Conservation (phyloP, 1,140 invertebrate species). For the Scaptomyza graminum region DNA sequence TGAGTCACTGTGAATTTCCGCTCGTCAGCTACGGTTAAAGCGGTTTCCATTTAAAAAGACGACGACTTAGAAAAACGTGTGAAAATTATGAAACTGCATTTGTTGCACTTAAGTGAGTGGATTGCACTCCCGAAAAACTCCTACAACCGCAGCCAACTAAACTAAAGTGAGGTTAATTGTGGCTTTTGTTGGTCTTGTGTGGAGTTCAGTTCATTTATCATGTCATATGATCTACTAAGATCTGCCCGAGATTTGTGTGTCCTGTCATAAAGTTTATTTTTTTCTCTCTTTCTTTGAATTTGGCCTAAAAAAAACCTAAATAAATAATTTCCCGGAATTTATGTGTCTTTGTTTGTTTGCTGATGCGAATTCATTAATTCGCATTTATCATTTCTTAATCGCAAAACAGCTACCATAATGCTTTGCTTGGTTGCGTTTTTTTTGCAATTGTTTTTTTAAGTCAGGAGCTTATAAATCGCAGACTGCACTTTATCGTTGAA, state of each 20-base stretch:
- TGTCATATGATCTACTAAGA: conserved; percentile 46
- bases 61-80: conserved; percentile 66
- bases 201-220: conserved; percentile 32
- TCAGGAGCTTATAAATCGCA: neutral
- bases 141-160: conserved; percentile 24
- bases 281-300: conserved; percentile 22
- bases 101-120: conserved; percentile 43
- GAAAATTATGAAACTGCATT: conserved; percentile 76
- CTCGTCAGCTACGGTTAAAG: conserved; percentile 56
- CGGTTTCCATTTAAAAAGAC: conserved; percentile 43
- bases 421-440: conserved; percentile 14
- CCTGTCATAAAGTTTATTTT: conserved; percentile 65
- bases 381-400: conserved; percentile 46
- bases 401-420: conserved; percentile 26
- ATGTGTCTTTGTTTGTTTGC: conserved; percentile 63
- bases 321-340: conserved; percentile 64
- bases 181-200: conserved; percentile 52
- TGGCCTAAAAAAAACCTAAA: conserved; percentile 45
- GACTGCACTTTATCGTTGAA: neutral
- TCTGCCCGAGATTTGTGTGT: conserved; percentile 65
- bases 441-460: neutral
- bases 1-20: conserved; percentile 55
- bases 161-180: conserved; percentile 61
- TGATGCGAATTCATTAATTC: conserved; percentile 63
- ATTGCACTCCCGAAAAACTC: conserved; percentile 58